Evolutionary conservation across 1,140 invertebrate species (phyloP).

Genomic region (Aphelinus certus): DNA sequence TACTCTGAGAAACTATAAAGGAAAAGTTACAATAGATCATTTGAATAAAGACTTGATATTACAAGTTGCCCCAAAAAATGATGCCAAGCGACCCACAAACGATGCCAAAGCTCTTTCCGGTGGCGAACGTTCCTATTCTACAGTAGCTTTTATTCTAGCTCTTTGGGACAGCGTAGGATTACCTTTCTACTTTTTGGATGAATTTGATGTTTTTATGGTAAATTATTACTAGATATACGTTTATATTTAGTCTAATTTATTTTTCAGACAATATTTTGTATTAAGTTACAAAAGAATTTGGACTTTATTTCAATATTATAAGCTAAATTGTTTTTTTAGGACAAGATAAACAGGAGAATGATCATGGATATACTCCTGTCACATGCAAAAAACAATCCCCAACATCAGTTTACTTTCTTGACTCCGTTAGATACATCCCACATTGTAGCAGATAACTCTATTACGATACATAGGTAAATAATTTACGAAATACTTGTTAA

Average conservation of each 20-base stretch:
- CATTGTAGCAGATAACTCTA: constrained; percentile 60
- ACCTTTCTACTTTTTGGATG: constrained; percentile 96
- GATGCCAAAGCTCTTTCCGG: constrained; percentile 80
- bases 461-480: constrained; percentile 69
- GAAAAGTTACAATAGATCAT: constrained; percentile 72
- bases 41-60: constrained; percentile 68
- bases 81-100: constrained; percentile 48
- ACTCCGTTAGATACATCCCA: constrained; percentile 78
- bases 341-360: constrained; percentile 76
- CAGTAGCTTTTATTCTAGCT: constrained; percentile 91
- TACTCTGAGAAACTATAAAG: constrained; percentile 66
- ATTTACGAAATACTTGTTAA: neutral
- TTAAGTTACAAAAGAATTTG: constrained; percentile 22
- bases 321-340: constrained; percentile 63
- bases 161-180: constrained; percentile 91
- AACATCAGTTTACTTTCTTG: constrained; percentile 79
- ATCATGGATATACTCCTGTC: constrained; percentile 75
- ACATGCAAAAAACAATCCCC: constrained; percentile 70
- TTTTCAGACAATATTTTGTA: constrained; percentile 1
- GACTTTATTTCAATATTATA: neutral
- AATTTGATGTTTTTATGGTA: constrained; percentile 99
- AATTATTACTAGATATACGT: constrained; percentile 41
- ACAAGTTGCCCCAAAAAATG: constrained; percentile 68
- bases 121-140: constrained; percentile 94
- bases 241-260: constrained; percentile 9